Evolutionary conservation across 2,888 invertebrate genomes (phyloP).

Genomic region (Apotomis turbidana): DNA sequence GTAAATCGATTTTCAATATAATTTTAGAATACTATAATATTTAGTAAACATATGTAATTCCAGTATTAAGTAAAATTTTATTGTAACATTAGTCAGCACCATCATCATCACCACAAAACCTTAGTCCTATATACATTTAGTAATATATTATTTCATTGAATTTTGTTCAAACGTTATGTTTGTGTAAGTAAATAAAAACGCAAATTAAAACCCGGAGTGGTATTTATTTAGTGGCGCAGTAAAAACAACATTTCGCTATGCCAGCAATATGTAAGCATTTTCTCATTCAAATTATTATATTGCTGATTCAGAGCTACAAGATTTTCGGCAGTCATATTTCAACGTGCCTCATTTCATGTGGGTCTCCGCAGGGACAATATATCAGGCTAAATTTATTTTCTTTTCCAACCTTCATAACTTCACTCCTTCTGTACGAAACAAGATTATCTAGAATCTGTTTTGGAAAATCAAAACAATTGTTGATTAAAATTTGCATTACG

Average conservation of each 20-base stretch:
- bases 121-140: too few species aligned
- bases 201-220: not conserved
- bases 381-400: conserved; percentile 74
- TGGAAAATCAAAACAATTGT: not conserved
- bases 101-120: too few species aligned
- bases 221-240: conserved; percentile 21
- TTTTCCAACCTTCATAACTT: conserved; percentile 65
- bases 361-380: conserved; percentile 66
- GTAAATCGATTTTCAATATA: too few species aligned
- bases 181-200: not conserved
- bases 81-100: too few species aligned
- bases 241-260: conserved; percentile 17
- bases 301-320: conserved; percentile 50
- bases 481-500: not conserved
- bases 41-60: too few species aligned
- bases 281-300: conserved; percentile 49
- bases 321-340: conserved; percentile 62
- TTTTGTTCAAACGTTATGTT: too few species aligned
- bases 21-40: too few species aligned
- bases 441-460: conserved; percentile 29
- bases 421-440: conserved; percentile 35
- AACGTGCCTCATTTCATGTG: conserved; percentile 62
- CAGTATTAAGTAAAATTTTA: too few species aligned
- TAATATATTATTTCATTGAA: too few species aligned
- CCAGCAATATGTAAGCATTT: conserved; percentile 41